A percentile compares a stretch with the other conserved stretches of the same genome.
Evolutionary conservation across 2,797 vertebrate genomes (phyloP).

Genomic region (Nannoperca australis): DNA sequence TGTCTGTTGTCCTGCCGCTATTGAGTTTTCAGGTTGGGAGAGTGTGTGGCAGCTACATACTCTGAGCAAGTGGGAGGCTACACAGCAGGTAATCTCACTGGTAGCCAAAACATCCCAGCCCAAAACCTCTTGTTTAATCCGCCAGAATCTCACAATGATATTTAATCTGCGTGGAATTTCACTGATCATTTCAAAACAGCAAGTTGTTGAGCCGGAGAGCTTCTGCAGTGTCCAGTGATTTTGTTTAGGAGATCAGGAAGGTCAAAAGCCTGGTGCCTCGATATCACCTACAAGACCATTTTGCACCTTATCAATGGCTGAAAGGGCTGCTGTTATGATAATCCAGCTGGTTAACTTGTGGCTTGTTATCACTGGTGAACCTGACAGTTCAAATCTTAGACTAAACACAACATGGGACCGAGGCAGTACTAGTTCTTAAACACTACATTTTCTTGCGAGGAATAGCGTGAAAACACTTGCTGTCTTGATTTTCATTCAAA

Average conservation of each 20-base stretch:
- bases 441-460: neutral
- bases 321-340: constrained; percentile 69
- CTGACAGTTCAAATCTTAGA: constrained; percentile 66
- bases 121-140: constrained; percentile 72
- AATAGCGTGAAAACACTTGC: neutral
- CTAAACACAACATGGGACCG: constrained; percentile 64
- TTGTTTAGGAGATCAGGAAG: constrained; percentile 66
- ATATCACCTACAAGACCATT: constrained; percentile 66
- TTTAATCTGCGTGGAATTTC: constrained; percentile 76
- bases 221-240: constrained; percentile 41
- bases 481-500: neutral
- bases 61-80: constrained; percentile 55
- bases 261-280: constrained; percentile 79
- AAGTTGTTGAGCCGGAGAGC: constrained; percentile 39
- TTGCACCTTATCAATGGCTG: constrained; percentile 76
- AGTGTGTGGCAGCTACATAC: constrained; percentile 15
- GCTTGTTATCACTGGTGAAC: constrained; percentile 73
- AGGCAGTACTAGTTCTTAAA: constrained; percentile 9
- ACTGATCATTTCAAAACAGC: constrained; percentile 55
- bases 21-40: constrained; percentile 18
- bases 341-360: constrained; percentile 68
- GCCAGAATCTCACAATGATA: constrained; percentile 65
- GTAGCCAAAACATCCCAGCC: constrained; percentile 82
- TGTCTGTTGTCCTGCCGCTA: neutral
- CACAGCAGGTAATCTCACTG: constrained; percentile 76